phyloP scores from a whole-genome alignment of 2,113 vertebrate genomes.

The Tonatia bakeri region DNA sequence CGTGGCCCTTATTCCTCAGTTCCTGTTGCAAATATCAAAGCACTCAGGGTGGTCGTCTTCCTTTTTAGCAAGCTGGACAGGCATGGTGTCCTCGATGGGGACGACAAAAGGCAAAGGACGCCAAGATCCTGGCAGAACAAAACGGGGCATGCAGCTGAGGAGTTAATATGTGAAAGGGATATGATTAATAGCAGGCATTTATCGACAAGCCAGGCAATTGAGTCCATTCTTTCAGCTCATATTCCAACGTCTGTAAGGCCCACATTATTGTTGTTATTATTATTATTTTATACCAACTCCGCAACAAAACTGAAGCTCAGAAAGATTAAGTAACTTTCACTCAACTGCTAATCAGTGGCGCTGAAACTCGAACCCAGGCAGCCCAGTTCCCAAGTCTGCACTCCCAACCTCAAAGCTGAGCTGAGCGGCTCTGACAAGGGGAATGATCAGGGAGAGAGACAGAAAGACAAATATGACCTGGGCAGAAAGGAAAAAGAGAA shows the following conservation, averaged over 20 bases:
- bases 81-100: fast-evolving
- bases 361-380: not conserved
- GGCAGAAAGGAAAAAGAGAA: not conserved
- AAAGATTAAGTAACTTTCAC: not conserved
- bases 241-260: not conserved
- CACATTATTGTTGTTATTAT: not conserved
- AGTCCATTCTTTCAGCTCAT: not conserved
- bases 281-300: not conserved
- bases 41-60: not conserved
- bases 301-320: not conserved
- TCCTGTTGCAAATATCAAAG: not conserved
- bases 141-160: not conserved
- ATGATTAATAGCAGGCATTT: not conserved
- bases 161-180: not conserved
- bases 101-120: not conserved
- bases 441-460: not conserved
- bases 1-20: not conserved
- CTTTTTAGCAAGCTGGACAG: not conserved
- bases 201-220: not conserved
- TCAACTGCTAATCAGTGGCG: not conserved
- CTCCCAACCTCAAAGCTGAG: not conserved
- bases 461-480: not conserved
- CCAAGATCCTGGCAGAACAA: not conserved
- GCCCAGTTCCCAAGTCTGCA: not conserved
- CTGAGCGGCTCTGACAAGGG: not conserved